A percentile compares a stretch with the other conserved stretches of the same genome.
Evolutionary conservation across 2,888 invertebrate species (phyloP).

Genomic region (Andrena chrysosceles): DNA sequence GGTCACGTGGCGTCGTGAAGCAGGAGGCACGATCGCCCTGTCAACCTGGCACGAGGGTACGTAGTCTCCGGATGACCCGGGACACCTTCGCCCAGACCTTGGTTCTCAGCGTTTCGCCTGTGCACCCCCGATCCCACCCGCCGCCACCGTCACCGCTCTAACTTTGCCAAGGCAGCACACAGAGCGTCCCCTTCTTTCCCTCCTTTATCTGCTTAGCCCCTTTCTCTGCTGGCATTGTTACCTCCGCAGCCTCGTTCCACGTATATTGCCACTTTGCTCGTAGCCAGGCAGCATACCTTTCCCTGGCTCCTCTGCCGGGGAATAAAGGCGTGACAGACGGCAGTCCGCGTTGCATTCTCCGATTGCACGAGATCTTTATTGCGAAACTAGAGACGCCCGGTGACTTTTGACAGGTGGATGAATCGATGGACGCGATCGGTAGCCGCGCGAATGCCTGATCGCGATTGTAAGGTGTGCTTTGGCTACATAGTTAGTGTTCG

Average conservation of each 20-base stretch:
- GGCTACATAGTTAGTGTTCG: not conserved
- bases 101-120: not conserved
- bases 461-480: not conserved
- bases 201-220: constrained; percentile 4
- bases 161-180: not conserved
- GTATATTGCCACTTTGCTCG: constrained; percentile 56
- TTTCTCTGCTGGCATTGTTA: constrained; percentile 30
- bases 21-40: constrained; percentile 86
- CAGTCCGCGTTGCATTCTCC: constrained; percentile 33
- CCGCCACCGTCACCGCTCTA: not conserved
- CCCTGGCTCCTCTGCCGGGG: constrained; percentile 9
- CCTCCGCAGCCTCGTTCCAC: constrained; percentile 30
- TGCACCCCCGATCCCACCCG: not conserved
- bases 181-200: not conserved
- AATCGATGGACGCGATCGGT: not conserved
- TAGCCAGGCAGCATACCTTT: constrained; percentile 29
- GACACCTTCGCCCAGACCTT: not conserved
- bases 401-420: constrained; percentile 37
- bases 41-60: constrained; percentile 81
- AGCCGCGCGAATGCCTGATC: not conserved
- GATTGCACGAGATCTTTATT: constrained; percentile 66
- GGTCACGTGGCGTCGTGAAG: constrained; percentile 94
- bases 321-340: constrained; percentile 47
- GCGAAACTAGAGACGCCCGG: constrained; percentile 7
- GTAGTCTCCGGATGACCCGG: constrained; percentile 30